Evolutionary conservation across 2,888 invertebrate species (phyloP).

Genomic region (Nomada flava): DNA sequence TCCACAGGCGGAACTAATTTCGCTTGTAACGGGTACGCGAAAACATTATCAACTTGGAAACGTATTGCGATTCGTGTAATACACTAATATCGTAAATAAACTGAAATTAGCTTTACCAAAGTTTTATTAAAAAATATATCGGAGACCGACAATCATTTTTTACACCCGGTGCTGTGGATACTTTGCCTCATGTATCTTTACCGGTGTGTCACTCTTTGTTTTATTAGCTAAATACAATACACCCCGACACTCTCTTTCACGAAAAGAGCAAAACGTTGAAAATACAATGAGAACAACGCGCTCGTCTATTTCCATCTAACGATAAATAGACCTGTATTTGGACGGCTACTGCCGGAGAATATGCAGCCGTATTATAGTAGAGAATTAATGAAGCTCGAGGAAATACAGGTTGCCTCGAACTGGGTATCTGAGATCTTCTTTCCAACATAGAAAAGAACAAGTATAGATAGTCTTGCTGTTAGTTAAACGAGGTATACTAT

Average conservation of each 20-base stretch:
- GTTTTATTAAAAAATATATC: not conserved
- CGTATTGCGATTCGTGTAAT: not conserved
- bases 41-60: not conserved
- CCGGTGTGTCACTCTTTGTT: not conserved
- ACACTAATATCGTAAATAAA: not conserved
- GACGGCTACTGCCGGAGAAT: not conserved
- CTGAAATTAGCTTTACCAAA: not conserved
- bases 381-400: not conserved
- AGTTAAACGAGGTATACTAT: not conserved
- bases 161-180: not conserved
- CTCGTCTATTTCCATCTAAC: not conserved
- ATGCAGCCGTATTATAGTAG: not conserved
- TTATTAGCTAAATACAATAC: not conserved
- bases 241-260: not conserved
- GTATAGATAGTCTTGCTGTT: not conserved
- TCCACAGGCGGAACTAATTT: constrained; percentile 25
- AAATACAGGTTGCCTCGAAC: not conserved
- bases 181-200: not conserved
- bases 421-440: not conserved
- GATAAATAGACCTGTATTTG: not conserved
- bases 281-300: not conserved
- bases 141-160: not conserved
- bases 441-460: not conserved
- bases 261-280: not conserved
- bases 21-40: constrained; percentile 23